phyloP scores from a whole-genome alignment of 2,888 invertebrate genomes.

The Pyrgus malvae region DNA sequence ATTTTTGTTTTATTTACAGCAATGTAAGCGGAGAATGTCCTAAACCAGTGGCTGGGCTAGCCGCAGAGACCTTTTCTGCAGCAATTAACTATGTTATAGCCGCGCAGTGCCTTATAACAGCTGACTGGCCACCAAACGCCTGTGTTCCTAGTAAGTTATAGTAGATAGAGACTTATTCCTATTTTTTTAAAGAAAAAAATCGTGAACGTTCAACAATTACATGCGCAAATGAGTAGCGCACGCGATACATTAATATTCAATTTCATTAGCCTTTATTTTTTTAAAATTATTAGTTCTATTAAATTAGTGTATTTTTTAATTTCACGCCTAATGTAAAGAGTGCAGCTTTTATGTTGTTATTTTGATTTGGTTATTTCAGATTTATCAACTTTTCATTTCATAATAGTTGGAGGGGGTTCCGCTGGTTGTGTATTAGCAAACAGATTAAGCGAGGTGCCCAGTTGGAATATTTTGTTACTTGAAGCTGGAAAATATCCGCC shows the following conservation, averaged over 20 bases:
- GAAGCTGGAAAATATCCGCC: slow-evolving; percentile 64
- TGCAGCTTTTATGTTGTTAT: too few species aligned
- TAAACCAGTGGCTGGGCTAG: slow-evolving; percentile 34
- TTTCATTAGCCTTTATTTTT: too few species aligned
- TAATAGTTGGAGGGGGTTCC: slow-evolving; percentile 85
- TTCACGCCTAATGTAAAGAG: too few species aligned
- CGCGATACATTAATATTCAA: too few species aligned
- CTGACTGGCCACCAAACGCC: slow-evolving; percentile 30
- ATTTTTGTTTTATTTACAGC: background rate
- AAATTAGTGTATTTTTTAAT: too few species aligned
- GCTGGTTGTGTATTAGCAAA: slow-evolving; percentile 89
- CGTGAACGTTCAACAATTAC: too few species aligned
- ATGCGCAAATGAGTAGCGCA: too few species aligned
- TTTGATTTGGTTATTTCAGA: background rate
- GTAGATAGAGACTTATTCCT: too few species aligned
- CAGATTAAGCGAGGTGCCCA: slow-evolving; percentile 84
- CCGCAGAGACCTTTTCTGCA: slow-evolving; percentile 38
- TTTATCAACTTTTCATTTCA: slow-evolving; percentile 2
- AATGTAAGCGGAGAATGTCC: background rate
- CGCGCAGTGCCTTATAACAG: slow-evolving; percentile 38
- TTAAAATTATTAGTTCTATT: too few species aligned
- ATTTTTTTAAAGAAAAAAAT: too few species aligned
- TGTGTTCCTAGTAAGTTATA: slow-evolving; percentile 31
- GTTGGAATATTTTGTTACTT: slow-evolving; percentile 86
- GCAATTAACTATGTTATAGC: slow-evolving; percentile 44